A percentile compares a stretch with the other conserved stretches of the same genome.
These are phyloP conservation scores for Dendroctonus valens DNA, from an alignment of 1,140 invertebrate species.

Conservation along the genomic window DNA sequence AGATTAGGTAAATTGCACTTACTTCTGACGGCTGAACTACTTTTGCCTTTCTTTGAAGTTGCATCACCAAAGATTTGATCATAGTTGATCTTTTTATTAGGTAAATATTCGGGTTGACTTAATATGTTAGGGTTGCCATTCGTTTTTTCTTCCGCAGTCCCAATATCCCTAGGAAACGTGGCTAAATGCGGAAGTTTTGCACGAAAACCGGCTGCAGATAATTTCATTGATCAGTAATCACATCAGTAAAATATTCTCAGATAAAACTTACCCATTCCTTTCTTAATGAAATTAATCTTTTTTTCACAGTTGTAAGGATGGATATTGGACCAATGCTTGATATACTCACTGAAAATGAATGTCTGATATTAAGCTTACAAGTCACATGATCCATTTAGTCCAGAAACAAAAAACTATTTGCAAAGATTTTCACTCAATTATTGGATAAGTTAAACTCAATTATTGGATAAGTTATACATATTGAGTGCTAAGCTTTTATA, in stretches of 20 bases:
- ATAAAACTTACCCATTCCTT: slow-evolving; percentile 68
- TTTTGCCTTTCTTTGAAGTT: slow-evolving; percentile 44
- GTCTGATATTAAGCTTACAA: too few relatives aligned
- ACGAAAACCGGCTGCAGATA: slow-evolving; percentile 56
- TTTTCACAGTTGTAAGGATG: slow-evolving; percentile 72
- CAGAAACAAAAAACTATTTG: too few relatives aligned
- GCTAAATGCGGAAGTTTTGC: slow-evolving; percentile 66
- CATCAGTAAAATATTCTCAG: background rate
- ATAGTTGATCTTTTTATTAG: slow-evolving; percentile 51
- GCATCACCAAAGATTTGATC: slow-evolving; percentile 58
- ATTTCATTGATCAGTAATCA: slow-evolving; percentile 5
- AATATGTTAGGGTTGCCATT: slow-evolving; percentile 67
- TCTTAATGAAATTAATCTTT: slow-evolving; percentile 77
- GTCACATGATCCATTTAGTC: too few relatives aligned
- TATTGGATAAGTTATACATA: too few relatives aligned
- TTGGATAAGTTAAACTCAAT: too few relatives aligned
- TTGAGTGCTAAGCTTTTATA: too few relatives aligned
- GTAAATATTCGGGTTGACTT: slow-evolving; percentile 60
- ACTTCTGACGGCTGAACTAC: slow-evolving; percentile 14
- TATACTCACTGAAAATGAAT: slow-evolving; percentile 69
- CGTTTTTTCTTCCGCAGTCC: slow-evolving; percentile 65
- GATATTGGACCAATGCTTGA: slow-evolving; percentile 68
- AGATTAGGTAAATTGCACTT: background rate
- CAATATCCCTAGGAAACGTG: slow-evolving; percentile 72
- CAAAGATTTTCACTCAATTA: too few relatives aligned